These are phyloP conservation scores for Ceuthmochares aereus DNA, from an alignment of 2,113 vertebrate genomes.

Conservation along the genomic window DNA sequence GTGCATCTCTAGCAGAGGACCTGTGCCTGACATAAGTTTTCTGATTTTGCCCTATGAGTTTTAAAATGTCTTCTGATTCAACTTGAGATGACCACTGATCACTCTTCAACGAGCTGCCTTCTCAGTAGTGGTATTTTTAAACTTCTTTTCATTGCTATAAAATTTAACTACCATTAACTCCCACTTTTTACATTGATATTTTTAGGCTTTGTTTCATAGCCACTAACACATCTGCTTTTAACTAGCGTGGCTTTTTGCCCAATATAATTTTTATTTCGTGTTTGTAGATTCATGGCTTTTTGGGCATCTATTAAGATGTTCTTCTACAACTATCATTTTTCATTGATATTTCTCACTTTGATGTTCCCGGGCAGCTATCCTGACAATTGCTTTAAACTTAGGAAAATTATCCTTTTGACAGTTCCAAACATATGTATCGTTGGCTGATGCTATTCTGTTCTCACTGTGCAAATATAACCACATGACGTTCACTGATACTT, in stretches of 20 bases:
- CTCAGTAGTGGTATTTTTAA: background rate
- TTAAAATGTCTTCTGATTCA: background rate
- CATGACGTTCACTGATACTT: background rate
- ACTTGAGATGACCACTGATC: background rate
- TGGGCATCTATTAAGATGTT: background rate
- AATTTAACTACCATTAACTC: background rate
- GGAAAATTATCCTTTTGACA: background rate
- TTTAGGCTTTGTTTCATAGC: constrained; percentile 13
- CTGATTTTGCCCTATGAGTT: background rate
- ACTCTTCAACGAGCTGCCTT: background rate
- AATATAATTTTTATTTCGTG: background rate
- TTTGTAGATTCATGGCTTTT: constrained; percentile 1
- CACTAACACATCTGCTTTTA: constrained; percentile 43
- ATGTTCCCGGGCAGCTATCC: background rate
- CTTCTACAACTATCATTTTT: background rate
- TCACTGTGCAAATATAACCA: background rate
- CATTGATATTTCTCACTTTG: background rate
- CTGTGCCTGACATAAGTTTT: background rate
- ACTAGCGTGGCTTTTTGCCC: constrained; percentile 5
- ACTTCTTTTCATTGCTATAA: background rate
- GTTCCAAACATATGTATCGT: background rate
- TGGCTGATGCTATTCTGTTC: background rate
- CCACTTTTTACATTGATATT: background rate
- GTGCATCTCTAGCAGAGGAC: background rate
- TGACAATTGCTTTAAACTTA: constrained; percentile 18